Conservation (phyloP, 1,140 invertebrate genomes). For the Listronotus oregonensis region DNA sequence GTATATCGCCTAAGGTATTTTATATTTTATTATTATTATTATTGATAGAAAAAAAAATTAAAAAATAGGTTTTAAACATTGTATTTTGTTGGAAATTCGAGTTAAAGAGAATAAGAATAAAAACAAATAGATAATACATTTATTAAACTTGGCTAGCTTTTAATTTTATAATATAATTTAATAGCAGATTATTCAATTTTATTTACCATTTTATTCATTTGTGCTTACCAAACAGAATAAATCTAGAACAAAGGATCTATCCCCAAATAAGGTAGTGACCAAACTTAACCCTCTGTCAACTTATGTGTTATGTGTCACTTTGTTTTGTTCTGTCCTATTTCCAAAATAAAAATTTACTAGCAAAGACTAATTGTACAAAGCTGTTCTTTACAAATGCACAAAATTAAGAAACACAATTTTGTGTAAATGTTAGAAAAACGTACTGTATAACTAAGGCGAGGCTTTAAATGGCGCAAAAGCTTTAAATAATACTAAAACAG, state of each 20-base stretch:
- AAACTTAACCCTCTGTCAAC: neutral
- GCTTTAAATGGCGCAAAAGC: too few relatives aligned
- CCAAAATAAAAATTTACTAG: neutral
- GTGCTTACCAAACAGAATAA: slow-evolving; percentile 25
- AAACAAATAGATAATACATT: too few relatives aligned
- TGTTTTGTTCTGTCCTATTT: slow-evolving; percentile 7
- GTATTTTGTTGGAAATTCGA: too few relatives aligned
- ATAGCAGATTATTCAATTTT: too few relatives aligned
- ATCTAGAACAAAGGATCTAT: slow-evolving; percentile 25
- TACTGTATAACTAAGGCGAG: too few relatives aligned
- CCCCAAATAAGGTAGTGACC: slow-evolving; percentile 30
- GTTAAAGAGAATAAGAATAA: too few relatives aligned
- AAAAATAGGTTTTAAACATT: too few relatives aligned
- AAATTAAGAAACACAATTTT: too few relatives aligned
- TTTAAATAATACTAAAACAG: too few relatives aligned
- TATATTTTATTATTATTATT: neutral
- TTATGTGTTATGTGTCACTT: slow-evolving; percentile 7
- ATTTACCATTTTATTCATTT: slow-evolving; percentile 1
- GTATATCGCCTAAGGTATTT: slow-evolving; percentile 65
- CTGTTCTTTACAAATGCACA: neutral
- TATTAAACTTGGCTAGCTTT: neutral
- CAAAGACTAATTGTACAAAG: neutral
- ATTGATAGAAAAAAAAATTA: neutral
- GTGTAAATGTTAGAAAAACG: too few relatives aligned
- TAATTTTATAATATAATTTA: slow-evolving; percentile 2